Conservation (phyloP, 1,140 invertebrate species). For the Brachionus plicatilis region DNA sequence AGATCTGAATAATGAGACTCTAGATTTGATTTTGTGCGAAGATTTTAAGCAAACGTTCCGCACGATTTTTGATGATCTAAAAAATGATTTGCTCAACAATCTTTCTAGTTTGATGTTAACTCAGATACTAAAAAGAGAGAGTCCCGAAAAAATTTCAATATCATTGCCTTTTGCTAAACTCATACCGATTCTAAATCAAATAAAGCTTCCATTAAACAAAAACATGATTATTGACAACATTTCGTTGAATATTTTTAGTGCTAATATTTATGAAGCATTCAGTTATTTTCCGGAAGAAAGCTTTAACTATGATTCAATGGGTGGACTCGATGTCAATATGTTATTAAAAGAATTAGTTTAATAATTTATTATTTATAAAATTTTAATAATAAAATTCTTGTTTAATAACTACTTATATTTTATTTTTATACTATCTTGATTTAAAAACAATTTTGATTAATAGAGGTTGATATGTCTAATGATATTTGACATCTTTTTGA, state of each 20-base stretch:
- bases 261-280: constrained; percentile 26
- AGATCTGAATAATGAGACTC: neutral
- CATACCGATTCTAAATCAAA: constrained; percentile 15
- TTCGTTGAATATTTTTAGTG: constrained; percentile 2
- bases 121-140: neutral
- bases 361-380: neutral
- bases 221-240: neutral
- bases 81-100: constrained; percentile 25
- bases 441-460: too few relatives aligned
- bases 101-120: neutral
- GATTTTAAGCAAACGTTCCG: constrained; percentile 16
- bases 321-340: neutral
- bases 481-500: too few relatives aligned
- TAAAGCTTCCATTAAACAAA: neutral
- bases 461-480: too few relatives aligned
- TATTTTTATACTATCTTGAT: too few relatives aligned
- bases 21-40: neutral
- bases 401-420: too few relatives aligned
- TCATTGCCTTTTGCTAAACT: neutral
- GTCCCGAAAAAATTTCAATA: neutral
- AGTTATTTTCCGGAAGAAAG: neutral
- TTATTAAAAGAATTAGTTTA: neutral
- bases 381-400: neutral
- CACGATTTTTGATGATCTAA: neutral
- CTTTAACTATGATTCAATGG: neutral